A percentile compares a stretch with the other conserved stretches of the same genome.
Conservation (phyloP, 2,888 invertebrate species). For the Ornithoptera priamus region DNA sequence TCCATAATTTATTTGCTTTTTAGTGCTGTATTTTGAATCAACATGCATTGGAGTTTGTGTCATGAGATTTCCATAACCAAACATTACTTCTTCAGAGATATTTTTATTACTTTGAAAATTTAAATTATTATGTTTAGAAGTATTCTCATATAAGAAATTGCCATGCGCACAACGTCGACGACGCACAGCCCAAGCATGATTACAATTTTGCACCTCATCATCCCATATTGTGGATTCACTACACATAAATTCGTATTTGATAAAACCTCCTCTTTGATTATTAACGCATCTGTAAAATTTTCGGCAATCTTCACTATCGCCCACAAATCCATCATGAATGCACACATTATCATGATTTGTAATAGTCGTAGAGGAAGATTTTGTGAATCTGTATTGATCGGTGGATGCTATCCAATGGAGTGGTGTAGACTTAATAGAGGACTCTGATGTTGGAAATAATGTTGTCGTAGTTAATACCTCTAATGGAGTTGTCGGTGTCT, state of each 20-base stretch:
- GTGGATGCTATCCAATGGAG: conserved; percentile 6
- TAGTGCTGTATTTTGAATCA: conserved; percentile 34
- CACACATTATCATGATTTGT: conserved; percentile 60
- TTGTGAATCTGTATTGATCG: conserved; percentile 8
- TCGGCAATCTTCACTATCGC: conserved; percentile 85
- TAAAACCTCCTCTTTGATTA: conserved; percentile 81
- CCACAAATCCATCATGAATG: conserved; percentile 85
- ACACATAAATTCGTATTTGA: conserved; percentile 86
- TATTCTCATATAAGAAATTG: conserved; percentile 22
- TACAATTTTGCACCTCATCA: conserved; percentile 84
- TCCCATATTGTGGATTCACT: conserved; percentile 90
- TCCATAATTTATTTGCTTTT: conserved; percentile 27
- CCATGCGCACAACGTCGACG: conserved; percentile 58
- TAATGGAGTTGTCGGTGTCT: conserved; percentile 6
- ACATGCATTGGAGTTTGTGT: conserved; percentile 28
- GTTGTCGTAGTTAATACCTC: conserved; percentile 1
- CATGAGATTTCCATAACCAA: background rate
- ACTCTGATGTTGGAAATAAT: conserved; percentile 11
- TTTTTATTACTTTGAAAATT: conserved; percentile 8
- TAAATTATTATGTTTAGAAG: conserved; percentile 2
- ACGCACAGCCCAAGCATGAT: conserved; percentile 83
- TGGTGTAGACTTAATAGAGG: conserved; percentile 13
- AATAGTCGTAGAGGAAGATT: conserved; percentile 28
- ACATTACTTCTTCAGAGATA: background rate
- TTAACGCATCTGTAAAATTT: conserved; percentile 90